Conservation (phyloP, 2,888 invertebrate species). For the Cremastobaeus sp. region DNA sequence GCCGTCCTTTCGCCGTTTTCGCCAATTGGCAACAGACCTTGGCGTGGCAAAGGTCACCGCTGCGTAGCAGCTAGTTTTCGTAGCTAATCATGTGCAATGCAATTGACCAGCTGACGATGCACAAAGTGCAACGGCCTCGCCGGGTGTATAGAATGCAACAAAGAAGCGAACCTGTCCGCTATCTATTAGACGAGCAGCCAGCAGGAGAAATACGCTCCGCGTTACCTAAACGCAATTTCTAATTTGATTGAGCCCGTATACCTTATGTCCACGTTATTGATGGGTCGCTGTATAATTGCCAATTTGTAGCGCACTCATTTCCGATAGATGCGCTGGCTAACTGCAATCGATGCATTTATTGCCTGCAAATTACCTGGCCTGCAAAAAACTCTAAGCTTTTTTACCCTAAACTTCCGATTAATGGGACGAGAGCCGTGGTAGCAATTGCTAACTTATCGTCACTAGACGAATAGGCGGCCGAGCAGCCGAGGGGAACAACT, state of each 20-base stretch:
- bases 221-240: slow-evolving; percentile 70
- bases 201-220: slow-evolving; percentile 50
- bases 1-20: slow-evolving; percentile 21
- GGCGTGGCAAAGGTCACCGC: slow-evolving; percentile 21
- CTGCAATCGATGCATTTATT: slow-evolving; percentile 49
- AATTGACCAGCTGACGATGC: slow-evolving; percentile 75
- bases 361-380: slow-evolving; percentile 17
- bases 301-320: slow-evolving; percentile 70
- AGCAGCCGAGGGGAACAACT: neutral
- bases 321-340: slow-evolving; percentile 49
- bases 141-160: slow-evolving; percentile 31
- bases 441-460: slow-evolving; percentile 38
- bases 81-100: slow-evolving; percentile 61
- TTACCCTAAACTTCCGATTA: slow-evolving; percentile 33
- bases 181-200: slow-evolving; percentile 29
- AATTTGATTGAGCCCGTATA: slow-evolving; percentile 70
- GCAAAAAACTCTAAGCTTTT: slow-evolving; percentile 21
- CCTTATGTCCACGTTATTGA: slow-evolving; percentile 70
- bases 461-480: neutral
- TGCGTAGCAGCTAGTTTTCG: slow-evolving; percentile 32
- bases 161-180: slow-evolving; percentile 3
- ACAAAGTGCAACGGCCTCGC: slow-evolving; percentile 57
- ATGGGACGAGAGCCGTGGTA: too few species aligned
- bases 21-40: neutral
- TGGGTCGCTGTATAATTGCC: slow-evolving; percentile 75